Evolutionary conservation across 2,113 vertebrate genomes (phyloP).

Genomic region (Typhlomys cinereus): DNA sequence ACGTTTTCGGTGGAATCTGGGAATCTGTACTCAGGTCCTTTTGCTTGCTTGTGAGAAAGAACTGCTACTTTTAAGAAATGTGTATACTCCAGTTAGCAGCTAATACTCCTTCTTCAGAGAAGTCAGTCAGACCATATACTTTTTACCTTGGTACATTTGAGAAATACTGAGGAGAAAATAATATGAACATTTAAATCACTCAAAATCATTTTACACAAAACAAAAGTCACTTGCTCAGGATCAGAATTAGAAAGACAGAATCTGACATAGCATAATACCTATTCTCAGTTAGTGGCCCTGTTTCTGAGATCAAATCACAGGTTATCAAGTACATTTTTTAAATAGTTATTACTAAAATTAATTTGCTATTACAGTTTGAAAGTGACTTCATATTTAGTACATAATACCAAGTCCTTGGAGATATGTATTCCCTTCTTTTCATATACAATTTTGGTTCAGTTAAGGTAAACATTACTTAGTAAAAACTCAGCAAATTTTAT

Average conservation of each 20-base stretch:
- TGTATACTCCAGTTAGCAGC: neutral
- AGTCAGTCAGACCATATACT: conserved; percentile 10
- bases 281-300: conserved; percentile 5
- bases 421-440: conserved; percentile 10
- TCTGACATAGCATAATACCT: neutral
- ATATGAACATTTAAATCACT: neutral
- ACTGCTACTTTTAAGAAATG: conserved; percentile 33
- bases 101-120: conserved; percentile 4
- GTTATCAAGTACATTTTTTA: conserved; percentile 35
- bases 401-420: neutral
- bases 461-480: neutral
- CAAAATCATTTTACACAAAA: neutral
- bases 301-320: conserved; percentile 38
- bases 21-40: no score
- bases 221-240: conserved; percentile 23
- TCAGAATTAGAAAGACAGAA: neutral
- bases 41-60: no score
- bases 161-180: conserved; percentile 46
- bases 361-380: conserved; percentile 26
- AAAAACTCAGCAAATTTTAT: conserved; percentile 1
- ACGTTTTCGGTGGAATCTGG: no score
- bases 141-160: neutral
- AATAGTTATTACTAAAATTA: conserved; percentile 28
- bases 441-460: neutral
- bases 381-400: neutral